Evolutionary conservation across 1,140 invertebrate species (phyloP).

Genomic region (Zelostemma sp.): DNA sequence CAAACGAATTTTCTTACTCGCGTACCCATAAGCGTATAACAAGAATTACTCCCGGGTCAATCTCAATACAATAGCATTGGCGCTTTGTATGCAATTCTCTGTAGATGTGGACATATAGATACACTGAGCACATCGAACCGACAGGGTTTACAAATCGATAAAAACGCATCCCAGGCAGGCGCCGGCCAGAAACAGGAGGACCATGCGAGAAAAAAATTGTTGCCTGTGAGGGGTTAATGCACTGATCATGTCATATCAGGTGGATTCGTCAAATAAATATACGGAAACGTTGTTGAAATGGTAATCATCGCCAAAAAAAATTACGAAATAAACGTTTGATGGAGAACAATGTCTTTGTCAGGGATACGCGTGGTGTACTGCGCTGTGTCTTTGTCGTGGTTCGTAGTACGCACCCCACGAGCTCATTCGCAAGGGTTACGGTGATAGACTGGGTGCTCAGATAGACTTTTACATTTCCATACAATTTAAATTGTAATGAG

Average conservation of each 20-base stretch:
- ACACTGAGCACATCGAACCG: conserved; percentile 40
- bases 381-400: too few species aligned
- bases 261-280: conserved; percentile 61
- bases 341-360: too few species aligned
- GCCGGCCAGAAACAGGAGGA: conserved; percentile 65
- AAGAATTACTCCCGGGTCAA: conserved; percentile 68
- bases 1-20: too few species aligned
- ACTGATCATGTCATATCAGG: conserved; percentile 69
- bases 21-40: too few species aligned
- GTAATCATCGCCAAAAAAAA: too few species aligned
- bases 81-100: conserved; percentile 62
- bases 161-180: conserved; percentile 71
- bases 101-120: conserved; percentile 54
- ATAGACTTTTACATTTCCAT: not conserved
- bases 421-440: not conserved
- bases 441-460: too few species aligned
- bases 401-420: not conserved
- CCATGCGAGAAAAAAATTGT: conserved; percentile 65
- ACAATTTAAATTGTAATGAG: not conserved
- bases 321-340: too few species aligned
- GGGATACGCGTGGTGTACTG: too few species aligned
- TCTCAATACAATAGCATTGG: conserved; percentile 67
- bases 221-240: conserved; percentile 64
- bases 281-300: conserved; percentile 10
- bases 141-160: conserved; percentile 70